Evolutionary conservation across 2,888 invertebrate genomes (phyloP).

Genomic region (Euplexia lucipara): DNA sequence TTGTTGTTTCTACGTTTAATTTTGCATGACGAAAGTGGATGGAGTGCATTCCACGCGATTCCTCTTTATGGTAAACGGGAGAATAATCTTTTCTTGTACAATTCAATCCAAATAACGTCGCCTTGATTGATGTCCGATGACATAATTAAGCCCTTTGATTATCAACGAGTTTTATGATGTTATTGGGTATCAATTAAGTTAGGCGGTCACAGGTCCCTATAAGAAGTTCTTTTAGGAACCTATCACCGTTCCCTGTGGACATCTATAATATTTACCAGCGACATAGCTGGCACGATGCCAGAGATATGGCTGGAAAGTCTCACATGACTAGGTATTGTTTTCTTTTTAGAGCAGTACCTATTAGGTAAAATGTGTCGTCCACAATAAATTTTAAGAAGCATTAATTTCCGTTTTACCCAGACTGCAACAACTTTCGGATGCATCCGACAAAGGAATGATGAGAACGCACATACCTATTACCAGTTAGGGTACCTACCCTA

Average conservation of each 20-base stretch:
- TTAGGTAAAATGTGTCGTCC: neutral
- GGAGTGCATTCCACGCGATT: neutral
- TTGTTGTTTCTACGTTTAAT: constrained; percentile 8
- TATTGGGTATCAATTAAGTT: neutral
- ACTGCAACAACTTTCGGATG: neutral
- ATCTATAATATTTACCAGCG: neutral
- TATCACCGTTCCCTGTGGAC: neutral
- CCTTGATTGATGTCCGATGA: too few species aligned
- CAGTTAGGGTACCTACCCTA: too few species aligned
- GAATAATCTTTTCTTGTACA: neutral
- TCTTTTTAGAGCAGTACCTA: neutral
- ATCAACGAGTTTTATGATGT: neutral
- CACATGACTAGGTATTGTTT: neutral
- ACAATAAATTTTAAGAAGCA: neutral
- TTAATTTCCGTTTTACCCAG: neutral
- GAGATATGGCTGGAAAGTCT: neutral
- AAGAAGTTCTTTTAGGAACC: neutral
- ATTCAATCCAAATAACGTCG: neutral
- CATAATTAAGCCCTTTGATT: neutral
- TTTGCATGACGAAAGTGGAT: neutral
- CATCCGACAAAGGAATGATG: neutral
- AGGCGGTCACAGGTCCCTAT: too few species aligned
- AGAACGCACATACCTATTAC: neutral
- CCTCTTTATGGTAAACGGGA: neutral
- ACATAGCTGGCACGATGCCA: neutral